These are phyloP conservation scores for Orchesellides sinensis DNA, from an alignment of 2,888 invertebrate species.

Conservation along the genomic window DNA sequence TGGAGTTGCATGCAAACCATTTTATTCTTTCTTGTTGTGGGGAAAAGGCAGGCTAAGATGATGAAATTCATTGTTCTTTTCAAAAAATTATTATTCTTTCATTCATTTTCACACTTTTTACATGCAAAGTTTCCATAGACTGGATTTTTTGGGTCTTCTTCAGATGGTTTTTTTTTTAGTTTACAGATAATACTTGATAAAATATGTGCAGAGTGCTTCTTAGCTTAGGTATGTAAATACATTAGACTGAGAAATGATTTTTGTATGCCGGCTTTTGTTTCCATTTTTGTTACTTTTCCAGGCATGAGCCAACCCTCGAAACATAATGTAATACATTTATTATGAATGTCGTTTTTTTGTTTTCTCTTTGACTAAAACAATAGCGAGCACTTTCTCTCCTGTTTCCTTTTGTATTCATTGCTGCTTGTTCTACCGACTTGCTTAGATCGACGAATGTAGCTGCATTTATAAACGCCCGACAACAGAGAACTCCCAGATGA, in stretches of 20 bases:
- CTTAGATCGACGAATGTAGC: too few relatives aligned
- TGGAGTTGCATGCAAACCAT: conserved; percentile 23
- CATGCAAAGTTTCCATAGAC: conserved; percentile 38
- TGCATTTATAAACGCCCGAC: too few relatives aligned
- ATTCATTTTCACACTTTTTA: conserved; percentile 63
- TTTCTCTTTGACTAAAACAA: neutral
- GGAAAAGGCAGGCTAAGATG: conserved; percentile 11
- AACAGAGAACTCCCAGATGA: too few relatives aligned
- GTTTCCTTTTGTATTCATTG: neutral
- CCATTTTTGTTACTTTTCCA: conserved; percentile 22
- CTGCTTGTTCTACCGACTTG: too few relatives aligned
- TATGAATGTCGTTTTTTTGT: conserved; percentile 54
- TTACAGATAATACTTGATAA: conserved; percentile 21
- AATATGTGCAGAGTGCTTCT: neutral
- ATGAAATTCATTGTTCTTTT: conserved; percentile 50
- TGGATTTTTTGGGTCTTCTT: conserved; percentile 17
- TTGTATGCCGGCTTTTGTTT: conserved; percentile 37
- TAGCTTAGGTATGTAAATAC: neutral
- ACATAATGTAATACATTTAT: conserved; percentile 45
- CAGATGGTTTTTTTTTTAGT: neutral
- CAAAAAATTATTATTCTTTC: conserved; percentile 53
- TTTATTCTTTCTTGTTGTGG: conserved; percentile 15
- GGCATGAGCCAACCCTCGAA: conserved; percentile 47
- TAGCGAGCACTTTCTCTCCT: conserved; percentile 7
- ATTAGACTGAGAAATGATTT: conserved; percentile 40